Conservation (phyloP, 2,888 invertebrate genomes). For the Gerris lacustris region DNA sequence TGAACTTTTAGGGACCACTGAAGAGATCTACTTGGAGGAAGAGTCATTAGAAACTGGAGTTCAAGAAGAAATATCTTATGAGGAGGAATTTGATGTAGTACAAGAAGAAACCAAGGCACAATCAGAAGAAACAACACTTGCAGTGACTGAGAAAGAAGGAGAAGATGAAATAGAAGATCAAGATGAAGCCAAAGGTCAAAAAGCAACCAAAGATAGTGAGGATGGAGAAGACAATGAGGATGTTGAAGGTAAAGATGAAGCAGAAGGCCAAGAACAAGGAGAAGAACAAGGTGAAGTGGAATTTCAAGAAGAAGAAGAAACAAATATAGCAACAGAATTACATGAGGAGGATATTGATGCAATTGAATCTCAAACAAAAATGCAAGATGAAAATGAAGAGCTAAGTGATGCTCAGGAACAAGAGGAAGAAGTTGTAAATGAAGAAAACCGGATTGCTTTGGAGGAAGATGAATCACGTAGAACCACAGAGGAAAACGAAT, state of each 20-base stretch:
- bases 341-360: too few species aligned
- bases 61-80: background rate
- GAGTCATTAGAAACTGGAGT: background rate
- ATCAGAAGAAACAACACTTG: slow-evolving; percentile 14
- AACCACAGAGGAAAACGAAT: too few species aligned
- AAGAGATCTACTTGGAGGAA: slow-evolving; percentile 7
- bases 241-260: slow-evolving; percentile 29
- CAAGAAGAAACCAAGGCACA: slow-evolving; percentile 28
- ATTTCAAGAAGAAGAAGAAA: slow-evolving; percentile 2
- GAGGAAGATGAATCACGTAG: slow-evolving; percentile 5
- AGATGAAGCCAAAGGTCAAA: slow-evolving; percentile 11
- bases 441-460: background rate
- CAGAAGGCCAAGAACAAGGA: slow-evolving; percentile 34
- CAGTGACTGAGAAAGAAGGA: slow-evolving; percentile 7
- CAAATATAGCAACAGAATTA: too few species aligned
- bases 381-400: slow-evolving; percentile 17
- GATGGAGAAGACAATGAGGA: background rate
- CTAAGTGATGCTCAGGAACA: slow-evolving; percentile 10
- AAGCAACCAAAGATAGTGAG: slow-evolving; percentile 12
- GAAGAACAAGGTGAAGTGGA: background rate
- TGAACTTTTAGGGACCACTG: background rate
- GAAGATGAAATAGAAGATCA: slow-evolving; percentile 5
- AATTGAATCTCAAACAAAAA: background rate
- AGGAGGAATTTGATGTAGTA: slow-evolving; percentile 32
- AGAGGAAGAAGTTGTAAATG: slow-evolving; percentile 9